phyloP scores from a whole-genome alignment of 2,113 vertebrate species.

The Petrocephalus microphthalmus region DNA sequence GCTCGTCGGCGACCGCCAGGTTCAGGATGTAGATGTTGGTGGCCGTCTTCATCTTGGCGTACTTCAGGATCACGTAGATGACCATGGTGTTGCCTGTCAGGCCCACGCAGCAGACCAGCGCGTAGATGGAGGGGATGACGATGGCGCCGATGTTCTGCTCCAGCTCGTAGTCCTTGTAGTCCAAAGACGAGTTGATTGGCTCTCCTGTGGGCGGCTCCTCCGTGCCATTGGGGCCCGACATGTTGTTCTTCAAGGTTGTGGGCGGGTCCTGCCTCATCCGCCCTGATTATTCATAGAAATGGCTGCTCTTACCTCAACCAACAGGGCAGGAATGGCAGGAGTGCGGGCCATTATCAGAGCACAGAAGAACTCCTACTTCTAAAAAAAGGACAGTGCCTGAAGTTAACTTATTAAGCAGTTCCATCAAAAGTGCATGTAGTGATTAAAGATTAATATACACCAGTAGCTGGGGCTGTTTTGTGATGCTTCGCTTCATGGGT shows the following conservation, averaged over 20 bases:
- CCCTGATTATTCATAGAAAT: not conserved
- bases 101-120: conserved; percentile 38
- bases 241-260: not conserved
- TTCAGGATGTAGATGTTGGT: conserved; percentile 34
- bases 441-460: not conserved
- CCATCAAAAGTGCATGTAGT: not conserved
- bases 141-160: conserved; percentile 11
- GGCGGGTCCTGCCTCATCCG: not conserved
- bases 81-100: conserved; percentile 40
- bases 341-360: not conserved
- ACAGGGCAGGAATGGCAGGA: not conserved
- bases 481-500: not conserved
- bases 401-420: not conserved
- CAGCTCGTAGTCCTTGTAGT: conserved; percentile 12
- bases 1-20: conserved; percentile 26
- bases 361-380: not conserved
- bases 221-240: conserved; percentile 10
- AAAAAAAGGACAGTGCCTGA: not conserved
- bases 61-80: conserved; percentile 43
- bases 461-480: not conserved
- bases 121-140: conserved; percentile 39
- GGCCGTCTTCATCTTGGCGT: conserved; percentile 40
- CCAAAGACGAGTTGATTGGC: conserved; percentile 7
- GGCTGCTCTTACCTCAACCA: not conserved
- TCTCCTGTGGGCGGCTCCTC: not conserved